Evolutionary conservation across 2,888 invertebrate genomes (phyloP).

Genomic region (Campopleginae sp.): DNA sequence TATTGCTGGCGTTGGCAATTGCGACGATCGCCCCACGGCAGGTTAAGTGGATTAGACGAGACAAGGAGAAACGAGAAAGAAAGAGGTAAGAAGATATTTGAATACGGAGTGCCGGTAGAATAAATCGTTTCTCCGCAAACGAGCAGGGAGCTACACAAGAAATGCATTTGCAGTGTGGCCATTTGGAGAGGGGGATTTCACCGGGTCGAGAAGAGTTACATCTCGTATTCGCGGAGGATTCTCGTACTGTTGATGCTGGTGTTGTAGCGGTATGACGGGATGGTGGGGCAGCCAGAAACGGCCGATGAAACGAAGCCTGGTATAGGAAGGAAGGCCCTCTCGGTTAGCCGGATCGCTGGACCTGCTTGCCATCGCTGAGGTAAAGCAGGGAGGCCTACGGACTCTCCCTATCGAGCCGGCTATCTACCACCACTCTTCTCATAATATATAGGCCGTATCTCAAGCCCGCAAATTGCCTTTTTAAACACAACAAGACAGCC

Average conservation of each 20-base stretch:
- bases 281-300: slow-evolving; percentile 57
- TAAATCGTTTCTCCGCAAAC: slow-evolving; percentile 81
- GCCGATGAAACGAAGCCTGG: slow-evolving; percentile 38
- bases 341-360: slow-evolving; percentile 52
- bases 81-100: slow-evolving; percentile 78
- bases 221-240: slow-evolving; percentile 60
- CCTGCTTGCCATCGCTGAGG: slow-evolving; percentile 50
- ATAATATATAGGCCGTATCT: slow-evolving; percentile 83
- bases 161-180: slow-evolving; percentile 81
- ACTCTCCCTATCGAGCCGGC: slow-evolving; percentile 79
- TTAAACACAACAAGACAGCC: slow-evolving; percentile 83
- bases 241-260: slow-evolving; percentile 61
- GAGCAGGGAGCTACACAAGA: slow-evolving; percentile 82
- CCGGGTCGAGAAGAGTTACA: slow-evolving; percentile 51
- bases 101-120: slow-evolving; percentile 79
- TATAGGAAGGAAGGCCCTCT: slow-evolving; percentile 53
- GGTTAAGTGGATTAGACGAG: slow-evolving; percentile 68
- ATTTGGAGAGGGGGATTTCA: slow-evolving; percentile 59
- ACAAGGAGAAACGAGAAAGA: slow-evolving; percentile 55
- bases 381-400: slow-evolving; percentile 64
- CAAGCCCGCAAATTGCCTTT: slow-evolving; percentile 83
- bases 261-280: slow-evolving; percentile 57
- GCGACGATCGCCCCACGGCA: slow-evolving; percentile 43
- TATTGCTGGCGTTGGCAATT: slow-evolving; percentile 60
- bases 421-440: slow-evolving; percentile 79